Conservation (phyloP, 2,888 invertebrate species). For the Tetragonisca angustula region DNA sequence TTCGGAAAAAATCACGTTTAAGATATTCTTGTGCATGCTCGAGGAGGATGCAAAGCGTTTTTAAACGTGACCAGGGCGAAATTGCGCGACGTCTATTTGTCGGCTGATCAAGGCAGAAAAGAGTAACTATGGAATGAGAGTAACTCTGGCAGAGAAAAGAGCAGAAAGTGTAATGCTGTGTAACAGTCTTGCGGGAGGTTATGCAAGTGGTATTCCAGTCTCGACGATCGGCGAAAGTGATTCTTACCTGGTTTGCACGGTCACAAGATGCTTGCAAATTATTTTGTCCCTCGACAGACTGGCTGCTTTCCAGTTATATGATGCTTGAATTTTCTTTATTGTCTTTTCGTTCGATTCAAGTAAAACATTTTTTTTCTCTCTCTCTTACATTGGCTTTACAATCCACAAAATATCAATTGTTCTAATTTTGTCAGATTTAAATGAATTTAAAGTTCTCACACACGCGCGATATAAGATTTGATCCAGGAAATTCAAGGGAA, state of each 20-base stretch:
- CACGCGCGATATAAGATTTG: not conserved
- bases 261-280: constrained; percentile 33
- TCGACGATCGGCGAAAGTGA: constrained; percentile 79
- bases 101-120: constrained; percentile 12
- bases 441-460: no score
- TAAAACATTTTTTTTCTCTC: no score
- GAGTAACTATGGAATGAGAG: constrained; percentile 57
- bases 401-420: no score
- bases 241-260: constrained; percentile 63
- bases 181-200: constrained; percentile 61
- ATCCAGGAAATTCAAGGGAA: not conserved
- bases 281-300: constrained; percentile 2
- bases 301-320: not conserved
- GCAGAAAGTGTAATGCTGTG: constrained; percentile 51
- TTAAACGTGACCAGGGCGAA: not conserved
- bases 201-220: constrained; percentile 65
- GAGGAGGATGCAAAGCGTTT: not conserved
- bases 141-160: constrained; percentile 53
- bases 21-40: not conserved
- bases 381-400: not conserved
- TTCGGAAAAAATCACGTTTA: not conserved
- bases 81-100: not conserved
- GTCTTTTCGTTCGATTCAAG: not conserved
- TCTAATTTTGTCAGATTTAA: not conserved
- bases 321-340: not conserved